phyloP scores from a whole-genome alignment of 2,797 vertebrate genomes.

The Rhyacichthys aspro region DNA sequence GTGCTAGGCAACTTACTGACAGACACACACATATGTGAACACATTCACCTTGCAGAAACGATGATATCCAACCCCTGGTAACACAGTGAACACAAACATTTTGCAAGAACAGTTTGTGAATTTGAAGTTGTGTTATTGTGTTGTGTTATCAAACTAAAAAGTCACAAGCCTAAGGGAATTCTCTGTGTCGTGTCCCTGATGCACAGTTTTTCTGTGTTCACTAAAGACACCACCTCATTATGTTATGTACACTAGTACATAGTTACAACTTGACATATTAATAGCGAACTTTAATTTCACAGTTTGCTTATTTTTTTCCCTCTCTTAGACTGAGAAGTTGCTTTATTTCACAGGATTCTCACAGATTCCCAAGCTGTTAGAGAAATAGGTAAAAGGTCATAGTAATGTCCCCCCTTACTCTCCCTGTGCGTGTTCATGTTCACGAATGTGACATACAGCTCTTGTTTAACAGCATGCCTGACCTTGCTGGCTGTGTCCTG shows the following conservation, averaged over 20 bases:
- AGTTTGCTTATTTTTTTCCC: not conserved
- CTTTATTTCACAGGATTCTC: conserved; percentile 41
- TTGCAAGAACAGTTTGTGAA: conserved; percentile 41
- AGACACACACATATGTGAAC: conserved; percentile 23
- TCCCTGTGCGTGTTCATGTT: conserved; percentile 18
- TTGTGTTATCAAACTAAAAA: conserved; percentile 21
- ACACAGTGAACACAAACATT: conserved; percentile 53
- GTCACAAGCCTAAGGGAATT: conserved; percentile 10
- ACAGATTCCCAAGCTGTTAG: conserved; percentile 43
- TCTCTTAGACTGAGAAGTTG: conserved; percentile 8
- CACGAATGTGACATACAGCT: conserved; percentile 32
- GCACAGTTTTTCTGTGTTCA: not conserved
- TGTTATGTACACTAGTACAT: not conserved
- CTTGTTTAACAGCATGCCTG: conserved; percentile 38
- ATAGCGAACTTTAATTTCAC: not conserved
- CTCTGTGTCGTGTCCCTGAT: conserved; percentile 8
- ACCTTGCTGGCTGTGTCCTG: conserved; percentile 16
- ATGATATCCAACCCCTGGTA: conserved; percentile 46
- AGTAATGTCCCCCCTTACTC: conserved; percentile 8
- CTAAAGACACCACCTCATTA: not conserved
- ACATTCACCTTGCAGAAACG: conserved; percentile 28
- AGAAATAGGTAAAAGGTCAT: conserved; percentile 70
- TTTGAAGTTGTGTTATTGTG: conserved; percentile 33
- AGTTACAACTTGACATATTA: not conserved
- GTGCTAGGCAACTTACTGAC: conserved; percentile 67